Conservation (phyloP, 64 coral and sea anemone species). For the Actinia tenebrosa region DNA sequence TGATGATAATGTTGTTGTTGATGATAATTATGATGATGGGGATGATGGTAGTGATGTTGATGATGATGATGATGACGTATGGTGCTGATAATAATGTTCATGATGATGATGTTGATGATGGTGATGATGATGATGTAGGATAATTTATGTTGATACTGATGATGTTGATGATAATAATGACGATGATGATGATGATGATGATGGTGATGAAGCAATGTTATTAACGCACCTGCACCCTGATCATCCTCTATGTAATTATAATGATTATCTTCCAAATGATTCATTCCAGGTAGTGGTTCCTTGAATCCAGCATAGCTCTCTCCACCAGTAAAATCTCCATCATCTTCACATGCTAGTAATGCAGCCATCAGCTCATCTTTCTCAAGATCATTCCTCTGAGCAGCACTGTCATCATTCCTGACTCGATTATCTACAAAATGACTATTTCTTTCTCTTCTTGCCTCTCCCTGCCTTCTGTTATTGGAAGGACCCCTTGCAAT, state of each 20-base stretch:
- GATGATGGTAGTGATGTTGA: no score
- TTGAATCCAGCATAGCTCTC: background rate
- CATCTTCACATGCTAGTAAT: conserved; percentile 35
- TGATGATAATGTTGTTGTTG: no score
- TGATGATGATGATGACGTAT: no score
- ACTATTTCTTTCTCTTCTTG: conserved; percentile 24
- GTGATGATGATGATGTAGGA: no score
- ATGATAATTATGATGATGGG: no score
- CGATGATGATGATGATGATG: background rate
- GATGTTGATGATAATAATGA: no score
- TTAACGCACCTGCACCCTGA: background rate
- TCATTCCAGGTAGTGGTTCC: background rate
- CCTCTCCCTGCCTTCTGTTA: background rate
- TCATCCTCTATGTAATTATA: background rate
- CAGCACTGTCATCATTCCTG: background rate
- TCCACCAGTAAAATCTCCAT: background rate
- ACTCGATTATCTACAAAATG: conserved; percentile 15
- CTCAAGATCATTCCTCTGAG: conserved; percentile 5
- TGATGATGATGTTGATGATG: no score
- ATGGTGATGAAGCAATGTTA: no score
- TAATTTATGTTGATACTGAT: no score
- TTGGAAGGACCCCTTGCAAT: conserved; percentile 28
- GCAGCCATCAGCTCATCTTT: conserved; percentile 47
- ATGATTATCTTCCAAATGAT: background rate
- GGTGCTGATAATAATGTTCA: no score